Evolutionary conservation across 2,888 invertebrate genomes (phyloP).

Genomic region (Alloplasta piceator): DNA sequence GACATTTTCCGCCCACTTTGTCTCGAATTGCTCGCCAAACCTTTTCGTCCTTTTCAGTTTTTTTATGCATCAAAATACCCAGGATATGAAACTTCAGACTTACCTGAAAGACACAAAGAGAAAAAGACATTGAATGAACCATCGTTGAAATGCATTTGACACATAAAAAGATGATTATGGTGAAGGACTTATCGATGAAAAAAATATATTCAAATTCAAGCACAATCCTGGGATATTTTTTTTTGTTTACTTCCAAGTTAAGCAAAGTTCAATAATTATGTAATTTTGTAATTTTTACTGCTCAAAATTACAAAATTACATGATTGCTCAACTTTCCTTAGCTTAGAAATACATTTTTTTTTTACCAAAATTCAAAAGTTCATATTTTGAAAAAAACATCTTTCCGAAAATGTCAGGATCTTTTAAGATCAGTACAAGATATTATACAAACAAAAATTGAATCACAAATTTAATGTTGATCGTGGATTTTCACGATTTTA

Average conservation of each 20-base stretch:
- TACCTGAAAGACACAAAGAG: constrained; percentile 69
- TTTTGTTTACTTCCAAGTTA: no score
- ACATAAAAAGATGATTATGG: neutral
- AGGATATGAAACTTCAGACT: constrained; percentile 61
- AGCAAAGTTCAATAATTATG: no score
- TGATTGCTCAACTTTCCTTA: no score
- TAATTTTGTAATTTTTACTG: no score
- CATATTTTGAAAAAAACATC: no score
- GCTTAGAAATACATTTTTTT: neutral
- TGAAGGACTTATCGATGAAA: neutral
- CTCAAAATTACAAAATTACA: no score
- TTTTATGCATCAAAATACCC: constrained; percentile 26
- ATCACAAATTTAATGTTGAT: no score
- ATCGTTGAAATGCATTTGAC: neutral
- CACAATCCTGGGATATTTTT: no score
- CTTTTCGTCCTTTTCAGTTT: neutral
- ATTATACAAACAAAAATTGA: no score
- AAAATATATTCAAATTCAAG: neutral
- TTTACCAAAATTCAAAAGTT: neutral
- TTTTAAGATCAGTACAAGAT: no score
- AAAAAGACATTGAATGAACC: constrained; percentile 36
- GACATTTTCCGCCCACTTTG: constrained; percentile 43
- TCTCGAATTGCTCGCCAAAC: constrained; percentile 26
- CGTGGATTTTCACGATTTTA: no score
- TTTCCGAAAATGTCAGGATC: no score